Evolutionary conservation across 2,888 invertebrate genomes (phyloP).

Genomic region (Meghimatium bilineatum): DNA sequence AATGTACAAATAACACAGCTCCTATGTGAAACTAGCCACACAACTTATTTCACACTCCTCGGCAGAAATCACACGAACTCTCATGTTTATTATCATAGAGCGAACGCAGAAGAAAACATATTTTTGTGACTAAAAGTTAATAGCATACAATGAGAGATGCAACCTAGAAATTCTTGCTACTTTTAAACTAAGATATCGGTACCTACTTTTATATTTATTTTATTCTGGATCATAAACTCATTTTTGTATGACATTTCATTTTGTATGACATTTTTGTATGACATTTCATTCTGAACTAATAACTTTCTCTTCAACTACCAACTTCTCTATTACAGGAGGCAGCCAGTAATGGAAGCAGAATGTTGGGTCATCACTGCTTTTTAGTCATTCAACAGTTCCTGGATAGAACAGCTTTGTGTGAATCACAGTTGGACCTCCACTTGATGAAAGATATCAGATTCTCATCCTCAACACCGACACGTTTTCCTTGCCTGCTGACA

Average conservation of each 20-base stretch:
- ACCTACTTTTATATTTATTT: too few species aligned
- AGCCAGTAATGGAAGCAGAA: conserved; percentile 66
- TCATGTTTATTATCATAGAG: too few species aligned
- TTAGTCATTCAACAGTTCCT: conserved; percentile 63
- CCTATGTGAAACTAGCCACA: too few species aligned
- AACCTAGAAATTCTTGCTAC: too few species aligned
- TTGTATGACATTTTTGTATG: neutral
- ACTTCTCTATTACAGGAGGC: conserved; percentile 57
- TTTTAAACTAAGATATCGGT: too few species aligned
- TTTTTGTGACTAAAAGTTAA: too few species aligned
- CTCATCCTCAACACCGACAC: conserved; percentile 46
- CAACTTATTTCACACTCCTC: too few species aligned
- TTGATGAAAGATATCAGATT: conserved; percentile 48
- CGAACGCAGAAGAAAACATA: too few species aligned
- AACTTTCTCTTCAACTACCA: neutral
- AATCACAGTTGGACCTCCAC: conserved; percentile 6
- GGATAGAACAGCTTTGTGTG: conserved; percentile 59
- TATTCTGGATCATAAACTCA: neutral
- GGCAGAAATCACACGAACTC: too few species aligned
- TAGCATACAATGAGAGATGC: too few species aligned
- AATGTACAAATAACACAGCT: too few species aligned
- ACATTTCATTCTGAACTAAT: neutral
- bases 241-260: neutral
- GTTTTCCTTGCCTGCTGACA: conserved; percentile 48
- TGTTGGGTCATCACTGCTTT: conserved; percentile 64